Evolutionary conservation across 2,888 invertebrate species (phyloP).

Genomic region (Chloromyia formosa): DNA sequence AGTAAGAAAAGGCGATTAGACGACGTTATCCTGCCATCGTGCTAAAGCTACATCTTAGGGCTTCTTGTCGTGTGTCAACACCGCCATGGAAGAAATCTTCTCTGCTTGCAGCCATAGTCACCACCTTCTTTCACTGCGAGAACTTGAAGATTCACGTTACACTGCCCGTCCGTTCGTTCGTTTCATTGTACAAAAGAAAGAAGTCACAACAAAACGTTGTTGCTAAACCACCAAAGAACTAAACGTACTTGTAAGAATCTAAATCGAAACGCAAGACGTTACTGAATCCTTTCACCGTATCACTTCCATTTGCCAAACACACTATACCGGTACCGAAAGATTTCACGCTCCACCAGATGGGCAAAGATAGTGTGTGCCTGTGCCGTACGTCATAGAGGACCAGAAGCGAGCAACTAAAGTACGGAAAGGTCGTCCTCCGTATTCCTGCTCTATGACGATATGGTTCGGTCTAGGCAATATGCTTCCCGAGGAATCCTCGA

Average conservation of each 20-base stretch:
- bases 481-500: slow-evolving; percentile 7
- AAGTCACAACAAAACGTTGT: no score
- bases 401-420: slow-evolving; percentile 28
- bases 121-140: background rate
- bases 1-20: slow-evolving; percentile 21
- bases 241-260: background rate
- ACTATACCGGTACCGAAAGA: background rate
- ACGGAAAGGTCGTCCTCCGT: background rate
- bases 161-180: background rate
- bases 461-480: background rate
- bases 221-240: no score
- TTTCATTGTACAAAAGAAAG: no score
- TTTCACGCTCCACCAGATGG: slow-evolving; percentile 10
- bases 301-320: background rate
- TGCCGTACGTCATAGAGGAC: slow-evolving; percentile 13
- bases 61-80: background rate
- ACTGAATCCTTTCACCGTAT: slow-evolving; percentile 11
- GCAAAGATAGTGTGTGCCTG: background rate
- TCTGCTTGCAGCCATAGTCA: background rate
- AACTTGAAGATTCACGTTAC: slow-evolving; percentile 10
- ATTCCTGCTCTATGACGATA: no score
- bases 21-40: slow-evolving; percentile 1
- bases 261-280: background rate
- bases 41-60: background rate
- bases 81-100: background rate